Evolutionary conservation across 2,113 vertebrate genomes (phyloP), one percentile per base, ranked within the genome.

Genomic region (Ceyx melanurus): DNA sequence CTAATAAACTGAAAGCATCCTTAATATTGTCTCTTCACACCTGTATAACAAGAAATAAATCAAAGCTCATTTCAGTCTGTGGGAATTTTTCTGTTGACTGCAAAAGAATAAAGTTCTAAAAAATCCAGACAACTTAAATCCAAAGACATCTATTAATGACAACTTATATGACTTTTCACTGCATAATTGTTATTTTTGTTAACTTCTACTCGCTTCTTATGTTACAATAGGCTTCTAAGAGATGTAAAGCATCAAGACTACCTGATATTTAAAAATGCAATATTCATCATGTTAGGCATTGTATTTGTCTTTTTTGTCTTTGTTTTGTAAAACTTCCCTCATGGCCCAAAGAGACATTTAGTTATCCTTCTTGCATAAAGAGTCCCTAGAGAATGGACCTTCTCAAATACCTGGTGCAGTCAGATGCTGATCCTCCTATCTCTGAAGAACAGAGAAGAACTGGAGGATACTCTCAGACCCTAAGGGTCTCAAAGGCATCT

Each of bases 1-100:
- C 46, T 87, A 95, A 87, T 57, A 92, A 90, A 43, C 31, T 62
- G 54, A 75, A 97, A 89, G 15, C 66, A 72, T 72, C 22, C 46
- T 92, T 93, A 93, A 16, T 43, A 60, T 50, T 84, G 23, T 42
- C 9, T 82, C 25, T 76, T 76, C 25, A 35, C 35, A 62, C 8
- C 12, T 54, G 15, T 18, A 66, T 15, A 62, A 18, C 13, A 71
- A 85, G 35, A 76, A 75, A 65, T 56, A 61, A 82, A 87, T 50
- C 20, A 74, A 54, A 54, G 51, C 51, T 54, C 28, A 54, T 10
- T 54, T 15, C 51, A 54, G 51, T 16, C 51, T 29, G 50, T 26
- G 23, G 50, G 13, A 51, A 54, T 15, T 17, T 54, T 54, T 26
- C 51, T 54, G 51, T 16, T 51, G 50, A 51, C 50, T 51, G 50